Base-by-base conservation (phyloP, 2,888 invertebrate species). In the Hedychridium roseum region DNA sequence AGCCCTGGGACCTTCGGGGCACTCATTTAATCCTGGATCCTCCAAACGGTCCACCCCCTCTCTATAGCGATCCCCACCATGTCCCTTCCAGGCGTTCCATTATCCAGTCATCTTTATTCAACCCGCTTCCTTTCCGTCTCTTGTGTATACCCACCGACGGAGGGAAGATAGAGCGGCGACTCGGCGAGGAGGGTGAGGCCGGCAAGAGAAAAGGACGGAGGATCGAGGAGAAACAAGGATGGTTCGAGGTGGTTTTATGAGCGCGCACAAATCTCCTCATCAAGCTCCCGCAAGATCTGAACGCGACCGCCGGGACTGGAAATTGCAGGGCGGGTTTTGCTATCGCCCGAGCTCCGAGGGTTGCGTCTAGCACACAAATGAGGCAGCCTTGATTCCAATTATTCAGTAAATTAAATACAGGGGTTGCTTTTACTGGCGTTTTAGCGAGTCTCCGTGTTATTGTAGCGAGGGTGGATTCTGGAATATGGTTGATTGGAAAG, bases 391-490 rank as follows among this genome's bases (percentile, higher is more conserved):
- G 73, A 73, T 77, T 76, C 74, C 76, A 78, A 78, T 78, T 78
- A 78, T 78, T 78, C 78, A 73, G 74, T 78, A 76, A 78, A 78
- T 78, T 78, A 78, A 78, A 77, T 75, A 72, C 78, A 66, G 64
- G 61, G 65, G 63, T 37, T 26, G 50, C 48, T 64, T 74, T 75
- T 68, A 71, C 68, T 64, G 67, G 64, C 71, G 57, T 57, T 56
- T 52, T 50, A 44, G 47, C 50, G 54, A 58, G 57, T 54, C 48
- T 54, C 60, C 27, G 41, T 57, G 73, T 74, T 74, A 73, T 71
- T 67, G 67, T 54, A 41, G 32, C 50, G 43, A 52, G 56, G 62
- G 66, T 48, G 41, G 43, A 51, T 58, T 54, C 52, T 27, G 43
- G 39, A 23, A 40, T 43, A 48, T 43, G 58, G 56, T 43, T 34